phyloP scores from a whole-genome alignment of 2,113 vertebrate genomes.

The Oreochromis niloticus region DNA sequence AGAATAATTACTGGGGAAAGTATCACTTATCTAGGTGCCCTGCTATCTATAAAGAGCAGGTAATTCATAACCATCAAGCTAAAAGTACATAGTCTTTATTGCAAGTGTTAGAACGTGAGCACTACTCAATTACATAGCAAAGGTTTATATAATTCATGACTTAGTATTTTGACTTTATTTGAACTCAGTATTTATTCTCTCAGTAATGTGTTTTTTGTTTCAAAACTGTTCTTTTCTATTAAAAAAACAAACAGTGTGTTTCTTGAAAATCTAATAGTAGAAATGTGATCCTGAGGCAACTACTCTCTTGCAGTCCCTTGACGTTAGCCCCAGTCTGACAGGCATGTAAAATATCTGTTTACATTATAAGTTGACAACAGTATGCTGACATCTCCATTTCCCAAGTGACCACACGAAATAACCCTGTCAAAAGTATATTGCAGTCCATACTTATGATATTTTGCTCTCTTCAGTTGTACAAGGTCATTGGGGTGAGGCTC shows the following conservation, averaged over 20 bases:
- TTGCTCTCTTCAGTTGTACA: slow-evolving; percentile 28
- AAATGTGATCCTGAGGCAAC: slow-evolving; percentile 36
- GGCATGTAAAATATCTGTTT: slow-evolving; percentile 70
- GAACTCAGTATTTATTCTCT: background rate
- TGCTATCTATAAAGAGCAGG: slow-evolving; percentile 49
- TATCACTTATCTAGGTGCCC: slow-evolving; percentile 31
- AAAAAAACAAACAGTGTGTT: background rate
- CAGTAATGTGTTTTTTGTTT: background rate
- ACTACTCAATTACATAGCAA: background rate
- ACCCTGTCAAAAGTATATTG: slow-evolving; percentile 63
- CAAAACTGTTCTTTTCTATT: background rate
- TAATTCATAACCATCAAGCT: slow-evolving; percentile 50
- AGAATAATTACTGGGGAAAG: slow-evolving; percentile 27
- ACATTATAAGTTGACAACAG: slow-evolving; percentile 61
- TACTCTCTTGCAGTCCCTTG: slow-evolving; percentile 3
- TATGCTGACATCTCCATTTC: slow-evolving; percentile 60
- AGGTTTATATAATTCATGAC: background rate
- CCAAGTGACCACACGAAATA: slow-evolving; percentile 61
- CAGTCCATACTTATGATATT: slow-evolving; percentile 50
- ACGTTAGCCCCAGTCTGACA: slow-evolving; percentile 46
- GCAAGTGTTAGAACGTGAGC: slow-evolving; percentile 27
- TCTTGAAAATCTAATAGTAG: slow-evolving; percentile 34
- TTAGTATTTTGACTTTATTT: background rate
- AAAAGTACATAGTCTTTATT: slow-evolving; percentile 37
- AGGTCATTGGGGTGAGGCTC: slow-evolving; percentile 36